Conservation (phyloP, 92 coral and sea anemone species). For the Micromussa lordhowensis region DNA sequence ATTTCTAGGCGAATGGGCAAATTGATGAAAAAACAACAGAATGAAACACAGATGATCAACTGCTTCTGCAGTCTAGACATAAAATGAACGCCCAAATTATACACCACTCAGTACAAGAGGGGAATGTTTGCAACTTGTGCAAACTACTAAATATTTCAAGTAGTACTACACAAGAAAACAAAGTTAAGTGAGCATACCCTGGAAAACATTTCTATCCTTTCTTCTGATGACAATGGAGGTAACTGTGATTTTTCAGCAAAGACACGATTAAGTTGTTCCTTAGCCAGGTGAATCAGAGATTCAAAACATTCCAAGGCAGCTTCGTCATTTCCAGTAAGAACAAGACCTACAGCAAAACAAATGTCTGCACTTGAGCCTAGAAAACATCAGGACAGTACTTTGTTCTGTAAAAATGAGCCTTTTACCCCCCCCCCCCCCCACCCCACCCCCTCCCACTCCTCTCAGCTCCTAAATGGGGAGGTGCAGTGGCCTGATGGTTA, state of each 20-base stretch:
- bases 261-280: constrained; percentile 74
- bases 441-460: too few relatives aligned
- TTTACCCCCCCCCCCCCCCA: not conserved
- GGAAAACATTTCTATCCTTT: constrained; percentile 23
- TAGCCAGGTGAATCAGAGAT: constrained; percentile 80
- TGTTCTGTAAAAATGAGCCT: not conserved
- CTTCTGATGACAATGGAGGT: constrained; percentile 47
- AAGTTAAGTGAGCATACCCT: constrained; percentile 19
- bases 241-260: constrained; percentile 69
- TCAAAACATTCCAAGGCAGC: constrained; percentile 84
- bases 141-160: too few relatives aligned
- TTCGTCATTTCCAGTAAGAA: constrained; percentile 77
- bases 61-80: too few relatives aligned
- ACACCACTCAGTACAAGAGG: too few relatives aligned
- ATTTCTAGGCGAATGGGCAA: too few relatives aligned
- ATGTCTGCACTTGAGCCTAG: not conserved
- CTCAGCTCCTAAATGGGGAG: too few relatives aligned
- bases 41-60: too few relatives aligned
- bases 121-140: too few relatives aligned
- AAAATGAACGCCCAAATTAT: too few relatives aligned
- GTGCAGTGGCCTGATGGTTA: too few relatives aligned
- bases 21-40: too few relatives aligned
- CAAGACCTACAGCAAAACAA: constrained; percentile 57
- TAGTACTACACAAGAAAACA: not conserved
- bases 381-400: too few relatives aligned